Evolutionary conservation across 2,113 vertebrate genomes (phyloP).

Genomic region (Tamias sibiricus): DNA sequence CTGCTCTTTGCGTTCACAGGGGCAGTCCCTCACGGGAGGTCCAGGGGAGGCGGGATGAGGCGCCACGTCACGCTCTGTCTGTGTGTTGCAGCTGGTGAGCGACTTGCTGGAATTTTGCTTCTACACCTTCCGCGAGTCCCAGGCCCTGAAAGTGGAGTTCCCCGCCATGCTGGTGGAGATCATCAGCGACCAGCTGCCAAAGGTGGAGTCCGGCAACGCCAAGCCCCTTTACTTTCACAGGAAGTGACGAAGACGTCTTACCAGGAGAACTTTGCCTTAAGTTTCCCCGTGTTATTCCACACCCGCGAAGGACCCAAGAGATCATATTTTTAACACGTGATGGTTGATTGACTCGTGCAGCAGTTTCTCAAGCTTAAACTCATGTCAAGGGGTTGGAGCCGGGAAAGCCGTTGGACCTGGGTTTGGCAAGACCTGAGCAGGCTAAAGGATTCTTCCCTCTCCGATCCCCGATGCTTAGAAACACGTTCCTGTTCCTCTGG

Average conservation of each 20-base stretch:
- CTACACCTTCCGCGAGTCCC: conserved; percentile 99
- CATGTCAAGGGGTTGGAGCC: conserved; percentile 82
- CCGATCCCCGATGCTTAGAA: conserved; percentile 88
- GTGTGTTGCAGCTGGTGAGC: conserved; percentile 93
- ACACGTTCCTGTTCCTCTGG: conserved; percentile 93
- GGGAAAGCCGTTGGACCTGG: conserved; percentile 75
- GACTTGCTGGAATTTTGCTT: conserved; percentile 99
- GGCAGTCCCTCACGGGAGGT: too few species aligned
- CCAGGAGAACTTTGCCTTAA: conserved; percentile 91
- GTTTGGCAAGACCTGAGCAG: conserved; percentile 81
- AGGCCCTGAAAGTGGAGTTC: conserved; percentile 99
- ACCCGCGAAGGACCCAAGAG: conserved; percentile 87
- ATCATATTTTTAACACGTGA: conserved; percentile 84
- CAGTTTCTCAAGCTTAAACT: conserved; percentile 84
- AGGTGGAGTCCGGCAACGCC: conserved; percentile 98
- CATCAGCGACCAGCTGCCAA: conserved; percentile 99
- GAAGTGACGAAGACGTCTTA: conserved; percentile 92
- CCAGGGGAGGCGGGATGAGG: neutral
- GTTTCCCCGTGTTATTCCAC: conserved; percentile 89
- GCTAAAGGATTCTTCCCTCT: conserved; percentile 83
- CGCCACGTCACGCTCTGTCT: conserved; percentile 28
- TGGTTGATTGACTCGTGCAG: conserved; percentile 83
- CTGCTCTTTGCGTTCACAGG: too few species aligned
- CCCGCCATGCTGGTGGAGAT: conserved; percentile 99
- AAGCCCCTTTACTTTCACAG: conserved; percentile 99